phyloP scores from a whole-genome alignment of 1,140 invertebrate species.

The Caenorhabditis briggsae region DNA sequence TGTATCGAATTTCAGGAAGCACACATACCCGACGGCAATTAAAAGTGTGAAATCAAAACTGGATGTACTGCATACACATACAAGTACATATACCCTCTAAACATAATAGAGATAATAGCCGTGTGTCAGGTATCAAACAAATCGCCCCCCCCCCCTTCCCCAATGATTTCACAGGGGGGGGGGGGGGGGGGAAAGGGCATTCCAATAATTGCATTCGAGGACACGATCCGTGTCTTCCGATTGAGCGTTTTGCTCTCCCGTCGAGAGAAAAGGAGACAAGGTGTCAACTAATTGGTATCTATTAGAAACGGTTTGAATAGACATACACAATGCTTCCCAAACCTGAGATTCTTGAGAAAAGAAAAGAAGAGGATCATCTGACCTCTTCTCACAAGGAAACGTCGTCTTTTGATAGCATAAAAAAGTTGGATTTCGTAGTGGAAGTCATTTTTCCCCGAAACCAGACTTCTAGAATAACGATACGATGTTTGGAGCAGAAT shows the following conservation, averaged over 20 bases:
- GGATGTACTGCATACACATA: constrained; percentile 35
- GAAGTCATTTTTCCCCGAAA: too few species aligned
- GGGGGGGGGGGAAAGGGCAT: constrained; percentile 51
- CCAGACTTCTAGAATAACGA: too few species aligned
- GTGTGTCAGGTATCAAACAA: constrained; percentile 54
- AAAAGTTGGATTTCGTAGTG: too few species aligned
- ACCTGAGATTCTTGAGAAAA: background rate
- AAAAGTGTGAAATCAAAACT: constrained; percentile 56
- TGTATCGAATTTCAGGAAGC: constrained; percentile 53
- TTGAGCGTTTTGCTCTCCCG: constrained; percentile 48
- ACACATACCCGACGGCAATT: constrained; percentile 39
- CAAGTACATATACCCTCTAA: constrained; percentile 4
- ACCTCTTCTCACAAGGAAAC: background rate
- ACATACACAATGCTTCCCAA: constrained; percentile 44
- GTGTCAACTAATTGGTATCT: constrained; percentile 48
- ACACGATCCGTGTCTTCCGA: constrained; percentile 33
- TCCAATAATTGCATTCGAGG: constrained; percentile 41
- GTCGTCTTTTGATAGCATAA: background rate
- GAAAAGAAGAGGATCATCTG: background rate
- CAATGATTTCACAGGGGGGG: background rate
- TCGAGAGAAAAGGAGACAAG: constrained; percentile 17
- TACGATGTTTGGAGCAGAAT: too few species aligned
- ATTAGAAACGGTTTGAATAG: constrained; percentile 39
- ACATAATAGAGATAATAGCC: constrained; percentile 53
- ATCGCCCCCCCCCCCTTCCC: background rate